Percentiles rank a stretch among this genome's conserved stretches.
phyloP scores from a whole-genome alignment of 2,113 vertebrate species.

The Okapia johnstoni region DNA sequence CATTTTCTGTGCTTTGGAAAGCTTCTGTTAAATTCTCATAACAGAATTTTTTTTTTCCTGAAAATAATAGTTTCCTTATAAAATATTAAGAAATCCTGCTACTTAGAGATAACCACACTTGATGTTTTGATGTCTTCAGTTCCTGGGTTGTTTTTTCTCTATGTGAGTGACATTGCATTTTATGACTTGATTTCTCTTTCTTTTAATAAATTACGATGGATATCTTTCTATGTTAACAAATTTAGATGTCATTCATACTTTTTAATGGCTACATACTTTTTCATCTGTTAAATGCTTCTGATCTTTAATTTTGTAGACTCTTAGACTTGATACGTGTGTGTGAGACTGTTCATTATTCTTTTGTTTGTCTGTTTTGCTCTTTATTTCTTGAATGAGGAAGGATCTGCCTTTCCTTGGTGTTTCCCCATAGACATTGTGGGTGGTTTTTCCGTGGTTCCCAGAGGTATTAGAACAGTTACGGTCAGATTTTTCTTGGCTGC shows the following conservation, averaged over 20 bases:
- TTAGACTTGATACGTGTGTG: neutral
- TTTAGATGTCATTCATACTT: neutral
- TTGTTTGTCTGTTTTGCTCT: neutral
- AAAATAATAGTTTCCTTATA: neutral
- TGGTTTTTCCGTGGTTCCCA: neutral
- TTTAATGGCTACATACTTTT: neutral
- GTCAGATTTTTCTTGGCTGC: neutral
- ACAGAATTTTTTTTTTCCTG: neutral
- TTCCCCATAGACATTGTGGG: neutral
- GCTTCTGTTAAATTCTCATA: conserved; percentile 5
- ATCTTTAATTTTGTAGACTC: neutral
- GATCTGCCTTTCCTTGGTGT: neutral
- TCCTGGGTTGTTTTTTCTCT: neutral
- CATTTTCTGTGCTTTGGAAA: conserved; percentile 17
- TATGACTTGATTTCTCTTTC: neutral
- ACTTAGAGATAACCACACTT: neutral
- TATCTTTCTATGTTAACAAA: neutral
- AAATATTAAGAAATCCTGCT: neutral
- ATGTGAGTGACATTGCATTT: neutral
- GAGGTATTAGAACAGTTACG: neutral
- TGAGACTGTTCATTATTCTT: neutral
- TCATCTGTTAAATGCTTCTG: neutral
- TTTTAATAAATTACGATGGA: neutral
- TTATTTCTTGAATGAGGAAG: neutral
- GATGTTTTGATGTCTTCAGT: neutral